Evolutionary conservation across 2,888 invertebrate species (phyloP).

Genomic region (Agonopterix subpropinquella): DNA sequence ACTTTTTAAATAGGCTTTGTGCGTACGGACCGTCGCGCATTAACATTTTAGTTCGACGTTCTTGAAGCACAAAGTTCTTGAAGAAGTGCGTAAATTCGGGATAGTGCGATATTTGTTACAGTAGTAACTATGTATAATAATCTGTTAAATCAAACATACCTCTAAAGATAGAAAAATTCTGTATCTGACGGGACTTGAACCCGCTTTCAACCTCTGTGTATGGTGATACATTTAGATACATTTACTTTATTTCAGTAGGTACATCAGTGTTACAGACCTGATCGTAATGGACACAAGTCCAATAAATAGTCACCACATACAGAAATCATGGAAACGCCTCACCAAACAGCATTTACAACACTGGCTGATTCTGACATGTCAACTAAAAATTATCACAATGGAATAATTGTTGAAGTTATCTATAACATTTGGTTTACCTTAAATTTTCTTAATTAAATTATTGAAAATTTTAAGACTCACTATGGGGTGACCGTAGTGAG

Average conservation of each 20-base stretch:
- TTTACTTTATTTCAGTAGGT: slow-evolving; percentile 57
- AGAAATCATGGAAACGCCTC: slow-evolving; percentile 39
- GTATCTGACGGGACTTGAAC: too few relatives aligned
- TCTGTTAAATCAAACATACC: too few relatives aligned
- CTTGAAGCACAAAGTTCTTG: too few relatives aligned
- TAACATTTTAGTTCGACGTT: too few relatives aligned
- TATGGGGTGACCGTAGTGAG: slow-evolving; percentile 28
- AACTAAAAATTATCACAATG: slow-evolving; percentile 69
- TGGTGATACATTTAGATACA: too few relatives aligned
- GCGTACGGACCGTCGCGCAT: too few relatives aligned
- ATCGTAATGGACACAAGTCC: slow-evolving; percentile 49
- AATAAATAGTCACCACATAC: slow-evolving; percentile 54
- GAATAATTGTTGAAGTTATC: slow-evolving; percentile 59
- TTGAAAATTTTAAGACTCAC: slow-evolving; percentile 40
- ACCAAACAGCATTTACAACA: slow-evolving; percentile 45
- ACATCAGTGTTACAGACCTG: slow-evolving; percentile 49
- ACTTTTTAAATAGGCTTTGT: too few relatives aligned
- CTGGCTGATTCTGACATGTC: slow-evolving; percentile 49
- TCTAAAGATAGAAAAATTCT: too few relatives aligned
- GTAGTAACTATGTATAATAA: too few relatives aligned
- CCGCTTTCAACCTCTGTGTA: too few relatives aligned
- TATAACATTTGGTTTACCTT: slow-evolving; percentile 63
- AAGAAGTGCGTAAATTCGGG: too few relatives aligned
- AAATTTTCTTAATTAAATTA: slow-evolving; percentile 35
- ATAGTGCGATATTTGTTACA: too few relatives aligned